Percentiles rank a stretch among this genome's conserved stretches.
Evolutionary conservation across 2,113 vertebrate species (phyloP).

Genomic region (Poeciliopsis occidentalis): DNA sequence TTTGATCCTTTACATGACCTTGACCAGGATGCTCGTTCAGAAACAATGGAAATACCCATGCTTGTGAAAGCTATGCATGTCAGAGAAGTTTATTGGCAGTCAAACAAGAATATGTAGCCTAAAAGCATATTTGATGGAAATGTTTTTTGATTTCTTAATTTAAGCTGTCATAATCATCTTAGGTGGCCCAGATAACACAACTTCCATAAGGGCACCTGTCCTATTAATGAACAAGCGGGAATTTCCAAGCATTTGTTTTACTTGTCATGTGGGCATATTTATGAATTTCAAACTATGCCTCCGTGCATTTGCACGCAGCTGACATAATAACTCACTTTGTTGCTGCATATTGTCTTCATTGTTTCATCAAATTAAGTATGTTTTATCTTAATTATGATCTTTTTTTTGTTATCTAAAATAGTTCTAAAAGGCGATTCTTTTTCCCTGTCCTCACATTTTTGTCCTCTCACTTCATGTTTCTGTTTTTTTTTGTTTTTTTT

Average conservation of each 20-base stretch:
- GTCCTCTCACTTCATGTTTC: conserved; percentile 40
- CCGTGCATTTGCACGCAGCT: not conserved
- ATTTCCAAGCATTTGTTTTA: conserved; percentile 30
- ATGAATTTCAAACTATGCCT: too few species aligned
- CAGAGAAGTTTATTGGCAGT: not conserved
- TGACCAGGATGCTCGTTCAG: not conserved
- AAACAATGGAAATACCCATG: not conserved
- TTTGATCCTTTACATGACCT: not conserved
- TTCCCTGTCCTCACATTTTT: conserved; percentile 28
- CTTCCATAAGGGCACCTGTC: not conserved
- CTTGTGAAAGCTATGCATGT: not conserved
- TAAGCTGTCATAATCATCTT: conserved; percentile 31
- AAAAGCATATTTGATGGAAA: conserved; percentile 18
- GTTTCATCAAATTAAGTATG: conserved; percentile 24
- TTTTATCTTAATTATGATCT: conserved; percentile 48
- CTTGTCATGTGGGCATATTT: not conserved
- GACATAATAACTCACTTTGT: conserved; percentile 24
- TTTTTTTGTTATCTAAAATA: conserved; percentile 46
- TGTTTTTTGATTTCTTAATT: conserved; percentile 11
- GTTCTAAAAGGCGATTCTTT: conserved; percentile 26
- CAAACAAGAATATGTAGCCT: conserved; percentile 12
- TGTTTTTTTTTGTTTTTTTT: conserved; percentile 58
- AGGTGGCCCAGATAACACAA: conserved; percentile 30
- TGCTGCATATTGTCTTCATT: conserved; percentile 16
- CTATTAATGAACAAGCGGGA: conserved; percentile 21